A percentile compares a stretch with the other conserved stretches of the same genome.
Evolutionary conservation across 2,797 vertebrate genomes (phyloP).

Genomic region (Megalops cyprinoides): DNA sequence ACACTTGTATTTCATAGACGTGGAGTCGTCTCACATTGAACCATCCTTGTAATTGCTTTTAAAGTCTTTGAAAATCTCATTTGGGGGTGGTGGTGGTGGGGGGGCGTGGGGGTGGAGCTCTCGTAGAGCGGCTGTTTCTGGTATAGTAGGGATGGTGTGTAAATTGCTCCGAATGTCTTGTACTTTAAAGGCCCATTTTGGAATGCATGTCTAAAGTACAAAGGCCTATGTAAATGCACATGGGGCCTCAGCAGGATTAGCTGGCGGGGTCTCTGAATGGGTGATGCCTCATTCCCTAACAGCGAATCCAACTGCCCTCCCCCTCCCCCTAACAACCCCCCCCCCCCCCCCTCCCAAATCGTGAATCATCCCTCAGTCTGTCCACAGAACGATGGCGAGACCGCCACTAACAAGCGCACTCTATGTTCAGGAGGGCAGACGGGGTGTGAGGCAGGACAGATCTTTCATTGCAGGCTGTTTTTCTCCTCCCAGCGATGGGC

Average conservation of each 20-base stretch:
- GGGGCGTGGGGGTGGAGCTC: too few species aligned
- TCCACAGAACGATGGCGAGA: background rate
- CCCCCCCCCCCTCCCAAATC: background rate
- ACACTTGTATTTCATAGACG: too few species aligned
- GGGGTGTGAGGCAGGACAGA: slow-evolving; percentile 5
- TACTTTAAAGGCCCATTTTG: slow-evolving; percentile 27
- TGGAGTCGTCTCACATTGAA: too few species aligned
- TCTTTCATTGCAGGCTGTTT: slow-evolving; percentile 46
- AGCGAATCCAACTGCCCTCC: slow-evolving; percentile 1
- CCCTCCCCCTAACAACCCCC: background rate
- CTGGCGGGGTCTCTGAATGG: slow-evolving; percentile 7
- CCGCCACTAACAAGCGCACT: background rate
- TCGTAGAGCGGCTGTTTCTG: too few species aligned
- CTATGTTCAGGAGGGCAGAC: slow-evolving; percentile 21
- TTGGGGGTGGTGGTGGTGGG: too few species aligned
- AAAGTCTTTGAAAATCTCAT: too few species aligned
- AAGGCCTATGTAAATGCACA: slow-evolving; percentile 16
- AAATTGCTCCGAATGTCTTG: background rate
- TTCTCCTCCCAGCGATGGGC: slow-evolving; percentile 46
- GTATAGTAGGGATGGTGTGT: background rate
- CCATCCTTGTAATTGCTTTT: too few species aligned
- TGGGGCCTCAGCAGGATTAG: slow-evolving; percentile 20
- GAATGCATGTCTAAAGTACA: slow-evolving; percentile 31
- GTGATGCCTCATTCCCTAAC: slow-evolving; percentile 17
- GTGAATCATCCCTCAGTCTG: slow-evolving; percentile 1